Evolutionary conservation across 1,140 invertebrate species (phyloP), one percentile per base, ranked within the genome.

Genomic region (Tetramorium simillimum): DNA sequence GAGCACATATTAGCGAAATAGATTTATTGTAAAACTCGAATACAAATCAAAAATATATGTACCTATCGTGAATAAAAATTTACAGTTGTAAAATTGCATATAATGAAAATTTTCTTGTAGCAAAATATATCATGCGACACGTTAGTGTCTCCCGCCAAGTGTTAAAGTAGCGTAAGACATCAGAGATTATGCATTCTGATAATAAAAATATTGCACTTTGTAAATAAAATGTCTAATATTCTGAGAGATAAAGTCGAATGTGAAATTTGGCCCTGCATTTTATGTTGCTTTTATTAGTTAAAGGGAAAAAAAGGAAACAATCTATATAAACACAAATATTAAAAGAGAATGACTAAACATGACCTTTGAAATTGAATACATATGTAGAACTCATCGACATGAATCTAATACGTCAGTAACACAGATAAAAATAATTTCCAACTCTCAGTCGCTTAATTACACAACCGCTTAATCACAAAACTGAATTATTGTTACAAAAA

Each of bases 11-110:
- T 75, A 49, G 1, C 16, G 3, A 33, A 7, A 51, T 33, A 7
- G 16, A 70, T 51, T 28, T 70, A 49, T 49, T 51, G 43, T 51
- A 70, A 70, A 16, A 72, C 28, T 53, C 16, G 9, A 51, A 53
- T 33, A n/a, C 60, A 53, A 72, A 72, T 70, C n/a, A 70, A 70
- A 70, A 70, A 49, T 53, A 24, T 18, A 16, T 49, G 46, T 12
- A 70, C 21, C 46, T 70, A 33, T 72, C n/a, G 18, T 37, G 40
- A 65, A 65, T 65, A 46, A 53, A 53, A 16, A 49, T 6, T 70
- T 9, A 51, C 18, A 72, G 0, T 28, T 51, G 16, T 33, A 72
- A 70, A 72, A 10, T 16, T 51, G 33, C 9, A n/a, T 53, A 9
- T 72, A 53, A 51, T 4, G 24, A 49, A 40, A 69, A 3, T 5